Conservation (phyloP, 30 jellyfish, hydroid and myxozoan genomes). For the Aurelia aurita complex sp. Pacific region DNA sequence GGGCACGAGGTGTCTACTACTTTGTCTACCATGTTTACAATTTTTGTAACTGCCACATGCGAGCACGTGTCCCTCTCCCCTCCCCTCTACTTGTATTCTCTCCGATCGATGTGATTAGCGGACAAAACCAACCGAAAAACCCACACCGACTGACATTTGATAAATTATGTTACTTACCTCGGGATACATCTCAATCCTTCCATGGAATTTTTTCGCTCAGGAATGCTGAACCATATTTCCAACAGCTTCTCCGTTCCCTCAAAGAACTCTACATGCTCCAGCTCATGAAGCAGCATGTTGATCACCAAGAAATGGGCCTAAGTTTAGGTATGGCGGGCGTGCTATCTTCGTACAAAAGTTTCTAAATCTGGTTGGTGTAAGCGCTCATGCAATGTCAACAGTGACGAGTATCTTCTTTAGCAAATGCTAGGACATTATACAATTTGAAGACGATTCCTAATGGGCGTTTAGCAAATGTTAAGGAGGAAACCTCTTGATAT, state of each 20-base stretch:
- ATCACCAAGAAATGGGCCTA: constrained; percentile 10
- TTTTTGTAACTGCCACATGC: too few relatives aligned
- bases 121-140: too few relatives aligned
- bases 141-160: too few relatives aligned
- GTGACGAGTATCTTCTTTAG: constrained; percentile 22
- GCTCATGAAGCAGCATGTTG: constrained; percentile 52
- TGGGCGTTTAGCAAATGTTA: constrained; percentile 68
- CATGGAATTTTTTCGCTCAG: constrained; percentile 4
- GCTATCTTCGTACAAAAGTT: too few relatives aligned
- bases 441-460: constrained; percentile 44
- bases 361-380: background rate
- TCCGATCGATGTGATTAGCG: too few relatives aligned
- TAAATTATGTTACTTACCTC: constrained; percentile 27
- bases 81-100: too few relatives aligned
- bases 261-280: constrained; percentile 71
- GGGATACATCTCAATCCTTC: constrained; percentile 82
- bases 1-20: too few relatives aligned
- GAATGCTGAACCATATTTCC: constrained; percentile 79
- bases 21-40: too few relatives aligned
- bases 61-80: too few relatives aligned
- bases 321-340: constrained; percentile 37
- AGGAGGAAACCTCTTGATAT: constrained; percentile 90
- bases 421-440: constrained; percentile 87
- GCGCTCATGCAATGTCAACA: constrained; percentile 12
- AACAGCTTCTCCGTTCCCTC: constrained; percentile 97